Evolutionary conservation across 2,888 invertebrate genomes (phyloP).

Genomic region (Salpingus planirostris): DNA sequence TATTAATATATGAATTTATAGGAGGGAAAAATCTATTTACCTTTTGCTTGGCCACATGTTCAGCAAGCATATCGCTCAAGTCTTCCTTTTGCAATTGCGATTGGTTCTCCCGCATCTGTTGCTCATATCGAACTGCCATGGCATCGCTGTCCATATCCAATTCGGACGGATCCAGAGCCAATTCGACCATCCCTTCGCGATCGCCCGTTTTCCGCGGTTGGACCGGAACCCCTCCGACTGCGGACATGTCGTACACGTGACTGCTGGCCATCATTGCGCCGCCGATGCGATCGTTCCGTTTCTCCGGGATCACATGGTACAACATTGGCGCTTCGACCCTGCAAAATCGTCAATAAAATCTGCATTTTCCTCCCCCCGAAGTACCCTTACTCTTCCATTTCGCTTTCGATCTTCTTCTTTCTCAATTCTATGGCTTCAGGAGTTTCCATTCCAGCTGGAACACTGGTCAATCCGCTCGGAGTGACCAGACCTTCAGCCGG

Average conservation of each 20-base stretch:
- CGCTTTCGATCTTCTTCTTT: constrained; percentile 92
- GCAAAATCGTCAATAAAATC: constrained; percentile 16
- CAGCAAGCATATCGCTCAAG: constrained; percentile 96
- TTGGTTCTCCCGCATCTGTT: constrained; percentile 89
- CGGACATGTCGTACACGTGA: constrained; percentile 92
- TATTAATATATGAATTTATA: constrained; percentile 8
- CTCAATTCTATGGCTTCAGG: constrained; percentile 97
- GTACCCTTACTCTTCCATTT: constrained; percentile 75
- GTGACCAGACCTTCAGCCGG: constrained; percentile 90
- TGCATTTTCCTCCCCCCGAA: background rate
- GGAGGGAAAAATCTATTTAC: too few species aligned
- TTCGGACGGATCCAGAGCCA: constrained; percentile 95
- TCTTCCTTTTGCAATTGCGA: constrained; percentile 86
- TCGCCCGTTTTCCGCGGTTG: constrained; percentile 39
- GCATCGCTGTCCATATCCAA: constrained; percentile 92
- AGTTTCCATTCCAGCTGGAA: constrained; percentile 94
- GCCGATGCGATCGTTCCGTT: constrained; percentile 80
- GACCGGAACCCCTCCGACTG: constrained; percentile 50
- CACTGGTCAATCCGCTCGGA: constrained; percentile 85
- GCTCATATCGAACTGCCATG: constrained; percentile 92
- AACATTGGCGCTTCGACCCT: constrained; percentile 89
- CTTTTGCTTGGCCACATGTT: constrained; percentile 95
- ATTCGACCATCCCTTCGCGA: constrained; percentile 67
- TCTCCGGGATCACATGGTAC: constrained; percentile 93
- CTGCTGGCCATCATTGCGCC: constrained; percentile 97